Evolutionary conservation across 2,888 invertebrate genomes (phyloP), one percentile per base, ranked within the genome.

Genomic region (Terebella lapidaria): DNA sequence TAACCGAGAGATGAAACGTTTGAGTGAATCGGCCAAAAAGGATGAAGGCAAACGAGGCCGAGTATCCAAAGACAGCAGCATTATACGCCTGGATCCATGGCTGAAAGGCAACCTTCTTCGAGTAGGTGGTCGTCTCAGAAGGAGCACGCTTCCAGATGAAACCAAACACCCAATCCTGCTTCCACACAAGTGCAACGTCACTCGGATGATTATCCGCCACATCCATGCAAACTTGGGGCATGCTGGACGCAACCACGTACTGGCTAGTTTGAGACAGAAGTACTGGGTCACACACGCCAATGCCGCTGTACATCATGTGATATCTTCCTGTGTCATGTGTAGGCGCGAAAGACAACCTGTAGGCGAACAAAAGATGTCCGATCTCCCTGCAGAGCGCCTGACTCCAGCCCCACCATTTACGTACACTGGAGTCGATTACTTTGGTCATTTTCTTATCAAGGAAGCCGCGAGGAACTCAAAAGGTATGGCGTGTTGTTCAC

Each of bases 321-420:
- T 53, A 10, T 25, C 10, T 20, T 62, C 67, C 0, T 80, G 79
- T 63, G 59, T 73, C 0, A 60, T 26, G 1, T 80, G 81, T 59
- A 59, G 65, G 18, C 65, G 66, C 20, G 54, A 20, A n/a, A n/a
- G n/a, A n/a, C n/a, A n/a, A n/a, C n/a, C n/a, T n/a, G 26, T 63
- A 0, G 62, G 62, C 26, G 54, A 63, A 4, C 70, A 74, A 45
- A 69, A 76, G n/a, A 79, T 77, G 76, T 72, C 74, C 1, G 66
- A 73, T 26, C 64, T 79, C 5, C 78, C 80, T 1, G n/a, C 27
- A 2, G 67, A 71, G 3, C 59, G 81, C 57, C 67, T 78, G 10
- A 24, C 25, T 26, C 52, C 56, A 29, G 57, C 52, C 5, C 57
- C 57, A 10, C 60, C 60, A 22, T 81, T 80, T 61, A 52, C 65